Conservation (phyloP, 2,113 vertebrate genomes). For the Melospiza melodia region DNA sequence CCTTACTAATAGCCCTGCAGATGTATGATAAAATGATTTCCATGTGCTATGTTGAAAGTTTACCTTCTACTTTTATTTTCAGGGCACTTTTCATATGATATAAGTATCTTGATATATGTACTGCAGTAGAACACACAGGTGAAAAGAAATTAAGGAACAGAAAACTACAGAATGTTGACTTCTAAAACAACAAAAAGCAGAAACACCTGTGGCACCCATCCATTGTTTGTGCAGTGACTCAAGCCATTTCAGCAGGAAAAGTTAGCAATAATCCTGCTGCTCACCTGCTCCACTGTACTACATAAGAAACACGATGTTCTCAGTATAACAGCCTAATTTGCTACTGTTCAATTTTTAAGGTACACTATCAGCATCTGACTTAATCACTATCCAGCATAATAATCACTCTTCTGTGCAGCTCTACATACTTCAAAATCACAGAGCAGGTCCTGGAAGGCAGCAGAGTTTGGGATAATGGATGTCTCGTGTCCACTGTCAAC, state of each 20-base stretch:
- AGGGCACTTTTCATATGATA: not conserved
- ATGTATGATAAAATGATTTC: not conserved
- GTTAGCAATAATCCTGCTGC: not conserved
- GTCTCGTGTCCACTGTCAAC: conserved; percentile 98
- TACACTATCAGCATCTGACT: not conserved
- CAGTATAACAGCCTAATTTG: not conserved
- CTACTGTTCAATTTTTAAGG: not conserved
- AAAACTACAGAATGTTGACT: not conserved
- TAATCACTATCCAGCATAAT: not conserved
- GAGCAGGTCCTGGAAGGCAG: conserved; percentile 96
- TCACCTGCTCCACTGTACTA: not conserved
- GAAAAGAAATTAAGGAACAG: not conserved
- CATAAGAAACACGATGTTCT: not conserved
- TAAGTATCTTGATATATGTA: not conserved
- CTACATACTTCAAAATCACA: conserved; percentile 93
- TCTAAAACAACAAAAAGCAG: not conserved
- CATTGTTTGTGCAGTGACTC: not conserved
- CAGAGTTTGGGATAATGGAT: conserved; percentile 97
- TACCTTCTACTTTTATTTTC: not conserved
- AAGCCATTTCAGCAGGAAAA: not conserved
- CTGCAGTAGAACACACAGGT: not conserved
- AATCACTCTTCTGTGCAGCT: not conserved
- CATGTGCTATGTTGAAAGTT: not conserved
- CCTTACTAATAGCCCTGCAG: not conserved
- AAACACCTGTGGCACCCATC: not conserved